Evolutionary conservation across 2,113 vertebrate species (phyloP), one percentile per base, ranked within the genome.

Genomic region (Elephas maximus): DNA sequence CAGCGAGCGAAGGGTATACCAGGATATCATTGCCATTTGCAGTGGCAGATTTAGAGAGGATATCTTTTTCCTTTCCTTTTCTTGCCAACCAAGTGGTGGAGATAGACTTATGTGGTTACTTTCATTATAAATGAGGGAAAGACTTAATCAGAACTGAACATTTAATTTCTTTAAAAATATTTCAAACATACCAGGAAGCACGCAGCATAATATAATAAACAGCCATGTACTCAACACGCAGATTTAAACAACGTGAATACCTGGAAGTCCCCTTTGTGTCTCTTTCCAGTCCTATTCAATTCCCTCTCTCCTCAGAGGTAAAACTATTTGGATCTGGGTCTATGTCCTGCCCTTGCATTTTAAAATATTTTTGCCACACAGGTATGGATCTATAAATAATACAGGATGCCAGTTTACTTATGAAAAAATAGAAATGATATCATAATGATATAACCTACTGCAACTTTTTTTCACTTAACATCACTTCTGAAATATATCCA

Each of bases 141-240:
- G 44, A 67, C 24, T 30, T 30, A 67, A 3, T 21, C 41, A 67
- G 45, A 83, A 73, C 74, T 33, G 51, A 88, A 74, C 11, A 37
- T 28, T 88, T 91, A 63, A 71, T 48, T 88, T 63, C 24, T 91
- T 73, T 44, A 62, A 90, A 95, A 87, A 63, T 85, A 69, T 63
- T 17, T 63, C 33, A 88, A 91, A 74, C 11, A 88, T 91, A 79
- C 14, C 62, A 91, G 78, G 63, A 91, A 95, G 37, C 33, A 79
- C 18, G 71, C 20, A 79, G 45, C 45, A 3, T 91, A 90, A 79
- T 65, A 41, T 24, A 92, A 90, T 74, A 91, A 90, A 78, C 23
- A 90, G 6, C 23, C 11, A 30, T 8, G 20, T 45, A 57, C 5
- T 91, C 69, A 88, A 53, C 45, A 60, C 30, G 15, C 26, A 83